Percentiles rank a stretch among this genome's conserved stretches.
Evolutionary conservation across 2,797 vertebrate genomes (phyloP).

Genomic region (Poecilia gillii): DNA sequence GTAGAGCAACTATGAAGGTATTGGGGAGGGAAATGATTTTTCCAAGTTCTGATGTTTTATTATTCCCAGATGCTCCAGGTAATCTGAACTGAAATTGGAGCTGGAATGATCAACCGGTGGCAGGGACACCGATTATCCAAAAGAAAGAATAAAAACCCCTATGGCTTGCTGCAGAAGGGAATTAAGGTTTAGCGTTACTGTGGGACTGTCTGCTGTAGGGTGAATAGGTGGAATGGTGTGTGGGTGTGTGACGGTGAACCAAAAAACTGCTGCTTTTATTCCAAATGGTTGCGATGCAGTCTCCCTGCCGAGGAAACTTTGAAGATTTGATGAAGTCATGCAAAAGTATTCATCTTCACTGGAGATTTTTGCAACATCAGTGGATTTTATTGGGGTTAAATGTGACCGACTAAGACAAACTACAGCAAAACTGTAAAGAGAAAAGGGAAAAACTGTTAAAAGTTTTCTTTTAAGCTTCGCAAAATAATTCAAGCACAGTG

Average conservation of each 20-base stretch:
- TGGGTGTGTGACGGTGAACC: slow-evolving; percentile 49
- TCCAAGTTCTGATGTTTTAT: slow-evolving; percentile 73
- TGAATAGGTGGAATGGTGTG: slow-evolving; percentile 31
- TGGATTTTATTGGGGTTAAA: slow-evolving; percentile 1
- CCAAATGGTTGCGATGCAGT: slow-evolving; percentile 29
- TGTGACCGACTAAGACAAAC: background rate
- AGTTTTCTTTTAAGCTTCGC: background rate
- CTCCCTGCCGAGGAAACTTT: slow-evolving; percentile 22
- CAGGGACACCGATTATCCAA: slow-evolving; percentile 69
- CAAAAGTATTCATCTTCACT: background rate
- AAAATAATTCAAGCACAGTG: background rate
- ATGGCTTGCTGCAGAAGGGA: slow-evolving; percentile 52
- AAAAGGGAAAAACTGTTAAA: background rate
- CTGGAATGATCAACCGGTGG: slow-evolving; percentile 62
- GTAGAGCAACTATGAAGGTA: slow-evolving; percentile 55
- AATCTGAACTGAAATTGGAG: slow-evolving; percentile 72
- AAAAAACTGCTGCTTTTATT: slow-evolving; percentile 53
- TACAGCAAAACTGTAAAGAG: background rate
- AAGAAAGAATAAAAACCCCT: slow-evolving; percentile 39
- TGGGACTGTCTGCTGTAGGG: slow-evolving; percentile 53
- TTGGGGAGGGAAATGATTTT: slow-evolving; percentile 74
- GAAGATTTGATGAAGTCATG: slow-evolving; percentile 44
- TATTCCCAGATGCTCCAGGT: slow-evolving; percentile 80
- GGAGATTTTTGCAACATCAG: background rate
- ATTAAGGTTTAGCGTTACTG: slow-evolving; percentile 63